Evolutionary conservation across 1,140 invertebrate genomes (phyloP).

Genomic region (Elysia chlorotica): DNA sequence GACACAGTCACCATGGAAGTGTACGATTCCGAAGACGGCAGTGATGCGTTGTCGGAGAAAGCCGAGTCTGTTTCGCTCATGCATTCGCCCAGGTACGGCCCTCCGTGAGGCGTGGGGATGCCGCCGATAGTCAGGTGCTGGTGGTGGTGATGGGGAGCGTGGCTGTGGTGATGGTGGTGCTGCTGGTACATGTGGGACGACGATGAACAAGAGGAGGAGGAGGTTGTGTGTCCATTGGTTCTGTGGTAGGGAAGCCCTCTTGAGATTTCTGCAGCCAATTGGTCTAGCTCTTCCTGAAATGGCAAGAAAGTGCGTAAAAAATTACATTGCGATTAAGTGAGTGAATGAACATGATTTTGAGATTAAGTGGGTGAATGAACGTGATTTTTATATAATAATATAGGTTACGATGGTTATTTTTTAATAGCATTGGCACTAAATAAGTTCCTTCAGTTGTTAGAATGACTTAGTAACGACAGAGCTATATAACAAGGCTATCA

Average conservation of each 20-base stretch:
- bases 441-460: too few relatives aligned
- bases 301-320: too few relatives aligned
- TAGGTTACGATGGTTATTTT: too few relatives aligned
- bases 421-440: too few relatives aligned
- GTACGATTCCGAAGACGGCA: conserved; percentile 87
- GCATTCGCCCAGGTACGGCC: conserved; percentile 2
- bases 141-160: conserved; percentile 8
- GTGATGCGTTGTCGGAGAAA: conserved; percentile 93
- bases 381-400: too few relatives aligned
- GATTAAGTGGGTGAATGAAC: too few relatives aligned
- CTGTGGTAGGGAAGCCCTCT: conserved; percentile 40
- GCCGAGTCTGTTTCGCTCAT: conserved; percentile 82
- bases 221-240: conserved; percentile 26
- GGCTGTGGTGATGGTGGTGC: neutral
- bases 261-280: conserved; percentile 52
- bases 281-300: conserved; percentile 52
- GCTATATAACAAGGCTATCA: too few relatives aligned
- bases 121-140: neutral
- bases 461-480: too few relatives aligned
- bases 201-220: neutral
- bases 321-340: too few relatives aligned
- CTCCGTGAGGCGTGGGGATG: neutral
- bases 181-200: neutral
- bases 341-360: too few relatives aligned
- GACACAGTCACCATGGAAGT: conserved; percentile 69